These are phyloP conservation scores for Theropithecus gelada DNA, from an alignment of 2,113 vertebrate species.

Conservation along the genomic window DNA sequence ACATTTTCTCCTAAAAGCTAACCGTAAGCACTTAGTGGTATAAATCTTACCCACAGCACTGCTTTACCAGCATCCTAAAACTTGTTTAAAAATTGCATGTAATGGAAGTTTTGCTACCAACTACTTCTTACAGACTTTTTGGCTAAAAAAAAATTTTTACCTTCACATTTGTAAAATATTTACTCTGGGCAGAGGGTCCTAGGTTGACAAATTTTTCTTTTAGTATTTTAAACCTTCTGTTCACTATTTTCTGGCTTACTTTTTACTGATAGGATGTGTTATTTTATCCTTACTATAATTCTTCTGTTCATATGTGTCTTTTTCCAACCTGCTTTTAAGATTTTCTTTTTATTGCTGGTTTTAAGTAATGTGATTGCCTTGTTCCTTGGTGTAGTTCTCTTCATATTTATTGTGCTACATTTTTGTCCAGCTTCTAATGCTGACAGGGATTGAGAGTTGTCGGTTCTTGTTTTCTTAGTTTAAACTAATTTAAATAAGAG, in stretches of 20 bases:
- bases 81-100: neutral
- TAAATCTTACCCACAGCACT: neutral
- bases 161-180: neutral
- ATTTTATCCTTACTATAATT: neutral
- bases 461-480: no score
- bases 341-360: neutral
- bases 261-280: neutral
- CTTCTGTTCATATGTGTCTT: neutral
- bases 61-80: neutral
- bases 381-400: neutral
- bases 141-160: neutral
- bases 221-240: neutral
- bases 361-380: neutral
- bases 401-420: neutral
- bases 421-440: neutral
- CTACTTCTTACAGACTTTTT: neutral
- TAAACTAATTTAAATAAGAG: no score
- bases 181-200: neutral
- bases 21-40: neutral
- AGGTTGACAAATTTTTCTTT: neutral
- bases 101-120: neutral
- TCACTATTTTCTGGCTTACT: neutral
- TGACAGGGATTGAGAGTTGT: no score
- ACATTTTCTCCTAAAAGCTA: neutral
- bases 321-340: neutral